Percentiles rank a stretch among this genome's conserved stretches.
Evolutionary conservation across 2,888 invertebrate genomes (phyloP).

Genomic region (Acleris holmiana): DNA sequence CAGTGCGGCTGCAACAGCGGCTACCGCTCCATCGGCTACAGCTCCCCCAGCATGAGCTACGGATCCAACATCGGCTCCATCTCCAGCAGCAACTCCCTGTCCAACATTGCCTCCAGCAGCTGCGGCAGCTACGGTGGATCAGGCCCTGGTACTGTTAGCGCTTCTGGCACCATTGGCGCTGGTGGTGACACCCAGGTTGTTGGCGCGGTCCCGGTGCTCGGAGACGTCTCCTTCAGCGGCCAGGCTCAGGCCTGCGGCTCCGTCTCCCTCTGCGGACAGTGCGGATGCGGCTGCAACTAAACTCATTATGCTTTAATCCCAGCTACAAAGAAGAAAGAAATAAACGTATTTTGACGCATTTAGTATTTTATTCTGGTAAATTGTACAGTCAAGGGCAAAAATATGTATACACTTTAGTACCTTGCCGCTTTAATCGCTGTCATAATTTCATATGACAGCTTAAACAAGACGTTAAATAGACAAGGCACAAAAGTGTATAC

Average conservation of each 20-base stretch:
- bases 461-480: too few relatives aligned
- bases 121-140: constrained; percentile 26
- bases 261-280: constrained; percentile 30
- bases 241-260: constrained; percentile 13
- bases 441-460: too few relatives aligned
- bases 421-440: too few relatives aligned
- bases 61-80: not conserved
- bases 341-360: not conserved
- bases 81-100: too few relatives aligned
- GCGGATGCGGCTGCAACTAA: constrained; percentile 26
- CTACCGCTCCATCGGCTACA: not conserved
- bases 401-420: too few relatives aligned
- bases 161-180: constrained; percentile 10
- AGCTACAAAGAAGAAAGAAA: not conserved
- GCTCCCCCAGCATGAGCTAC: not conserved
- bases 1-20: constrained; percentile 10
- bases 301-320: not conserved
- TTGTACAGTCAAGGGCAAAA: too few relatives aligned
- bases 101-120: not conserved
- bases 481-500: too few relatives aligned
- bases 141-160: constrained; percentile 23
- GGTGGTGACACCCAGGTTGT: constrained; percentile 24
- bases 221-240: constrained; percentile 25
- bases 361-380: not conserved
- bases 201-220: constrained; percentile 27